phyloP scores from a whole-genome alignment of 1,140 invertebrate species.

The Polyergus mexicanus region DNA sequence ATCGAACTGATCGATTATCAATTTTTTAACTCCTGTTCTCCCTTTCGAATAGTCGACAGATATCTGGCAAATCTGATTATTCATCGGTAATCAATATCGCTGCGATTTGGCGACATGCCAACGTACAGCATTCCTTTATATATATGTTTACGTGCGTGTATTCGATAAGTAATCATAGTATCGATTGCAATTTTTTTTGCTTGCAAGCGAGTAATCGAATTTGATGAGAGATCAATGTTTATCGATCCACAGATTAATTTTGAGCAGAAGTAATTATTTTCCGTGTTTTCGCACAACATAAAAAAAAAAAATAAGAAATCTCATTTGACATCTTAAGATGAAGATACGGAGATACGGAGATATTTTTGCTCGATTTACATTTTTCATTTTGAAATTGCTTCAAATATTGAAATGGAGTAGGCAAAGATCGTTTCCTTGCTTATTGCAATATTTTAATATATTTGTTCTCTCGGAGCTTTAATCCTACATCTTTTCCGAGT shows the following conservation, averaged over 20 bases:
- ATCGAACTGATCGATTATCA: constrained; percentile 50
- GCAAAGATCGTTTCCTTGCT: constrained; percentile 45
- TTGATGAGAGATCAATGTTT: neutral
- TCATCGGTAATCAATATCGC: constrained; percentile 81
- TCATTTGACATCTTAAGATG: neutral
- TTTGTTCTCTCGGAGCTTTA: constrained; percentile 52
- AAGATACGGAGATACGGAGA: neutral
- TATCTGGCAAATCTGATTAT: constrained; percentile 80
- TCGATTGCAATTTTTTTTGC: constrained; percentile 39
- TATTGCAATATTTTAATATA: constrained; percentile 53
- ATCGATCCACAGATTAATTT: constrained; percentile 33
- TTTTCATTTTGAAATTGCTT: neutral
- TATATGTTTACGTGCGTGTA: neutral
- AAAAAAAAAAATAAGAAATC: neutral
- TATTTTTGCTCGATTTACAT: neutral
- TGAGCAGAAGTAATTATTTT: constrained; percentile 10
- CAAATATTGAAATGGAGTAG: neutral
- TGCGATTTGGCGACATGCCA: constrained; percentile 75
- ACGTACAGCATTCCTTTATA: constrained; percentile 4
- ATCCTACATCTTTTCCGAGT: constrained; percentile 14
- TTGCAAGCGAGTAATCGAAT: constrained; percentile 42
- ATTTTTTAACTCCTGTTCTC: neutral
- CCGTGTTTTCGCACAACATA: neutral
- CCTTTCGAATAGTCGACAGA: constrained; percentile 19
- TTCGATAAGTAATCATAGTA: neutral